phyloP scores from a whole-genome alignment of 2,888 invertebrate species.

The Osmoderma eremita region DNA sequence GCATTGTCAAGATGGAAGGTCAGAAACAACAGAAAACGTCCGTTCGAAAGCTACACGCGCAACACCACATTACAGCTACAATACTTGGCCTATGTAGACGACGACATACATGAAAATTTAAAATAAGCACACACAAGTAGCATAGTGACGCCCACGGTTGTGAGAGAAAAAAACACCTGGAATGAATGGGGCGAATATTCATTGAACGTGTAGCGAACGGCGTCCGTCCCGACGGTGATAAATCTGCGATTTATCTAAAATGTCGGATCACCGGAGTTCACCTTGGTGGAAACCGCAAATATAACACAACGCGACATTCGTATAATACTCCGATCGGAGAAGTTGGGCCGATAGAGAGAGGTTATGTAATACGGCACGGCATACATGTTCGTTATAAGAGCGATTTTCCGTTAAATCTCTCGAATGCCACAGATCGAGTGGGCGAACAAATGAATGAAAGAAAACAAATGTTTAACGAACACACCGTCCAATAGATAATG shows the following conservation, averaged over 20 bases:
- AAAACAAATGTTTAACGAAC: slow-evolving; percentile 7
- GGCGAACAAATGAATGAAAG: slow-evolving; percentile 26
- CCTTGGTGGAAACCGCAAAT: slow-evolving; percentile 1
- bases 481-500: background rate
- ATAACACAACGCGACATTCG: slow-evolving; percentile 16
- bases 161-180: slow-evolving; percentile 18
- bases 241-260: slow-evolving; percentile 5
- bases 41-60: background rate
- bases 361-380: slow-evolving; percentile 39
- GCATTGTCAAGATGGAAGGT: slow-evolving; percentile 6
- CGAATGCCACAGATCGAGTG: slow-evolving; percentile 3
- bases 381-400: background rate
- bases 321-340: slow-evolving; percentile 31
- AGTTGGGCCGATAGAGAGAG: slow-evolving; percentile 35
- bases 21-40: slow-evolving; percentile 1
- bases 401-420: slow-evolving; percentile 8
- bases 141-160: slow-evolving; percentile 13
- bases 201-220: slow-evolving; percentile 15
- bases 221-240: background rate
- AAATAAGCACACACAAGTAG: slow-evolving; percentile 23
- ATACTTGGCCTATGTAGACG: background rate
- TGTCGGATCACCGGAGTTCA: slow-evolving; percentile 5
- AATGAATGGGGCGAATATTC: slow-evolving; percentile 29
- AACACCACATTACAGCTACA: background rate
- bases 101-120: slow-evolving; percentile 17